Conservation (phyloP, 2,888 invertebrate species). For the Drosophila histrio region DNA sequence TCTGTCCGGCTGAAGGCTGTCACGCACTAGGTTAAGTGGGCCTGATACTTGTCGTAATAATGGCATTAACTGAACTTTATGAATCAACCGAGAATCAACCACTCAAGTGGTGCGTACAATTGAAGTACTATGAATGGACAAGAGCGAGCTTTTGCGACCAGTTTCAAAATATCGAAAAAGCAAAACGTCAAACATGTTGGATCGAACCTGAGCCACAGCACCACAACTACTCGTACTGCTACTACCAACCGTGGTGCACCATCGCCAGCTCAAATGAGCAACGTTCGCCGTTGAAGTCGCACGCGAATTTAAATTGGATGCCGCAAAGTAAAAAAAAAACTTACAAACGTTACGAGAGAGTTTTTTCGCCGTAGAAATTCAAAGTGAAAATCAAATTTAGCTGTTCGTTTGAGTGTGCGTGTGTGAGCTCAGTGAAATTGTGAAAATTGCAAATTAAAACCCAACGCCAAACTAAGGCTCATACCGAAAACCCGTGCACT, state of each 20-base stretch:
- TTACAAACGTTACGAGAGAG: constrained; percentile 59
- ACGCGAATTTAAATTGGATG: constrained; percentile 68
- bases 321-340: constrained; percentile 13
- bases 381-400: constrained; percentile 71
- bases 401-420: constrained; percentile 10
- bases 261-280: constrained; percentile 61
- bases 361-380: constrained; percentile 57
- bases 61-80: constrained; percentile 43
- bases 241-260: constrained; percentile 30
- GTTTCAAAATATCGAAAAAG: constrained; percentile 1
- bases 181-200: constrained; percentile 16
- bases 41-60: constrained; percentile 38
- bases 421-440: constrained; percentile 62
- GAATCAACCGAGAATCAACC: constrained; percentile 42
- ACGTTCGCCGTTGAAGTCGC: constrained; percentile 68
- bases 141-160: neutral
- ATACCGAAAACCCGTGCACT: constrained; percentile 55
- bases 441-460: constrained; percentile 67
- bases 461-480: constrained; percentile 30
- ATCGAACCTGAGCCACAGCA: constrained; percentile 14
- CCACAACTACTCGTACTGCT: neutral
- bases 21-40: constrained; percentile 58
- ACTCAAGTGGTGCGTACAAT: constrained; percentile 34
- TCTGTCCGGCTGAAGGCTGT: constrained; percentile 58
- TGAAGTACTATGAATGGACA: constrained; percentile 59